Evolutionary conservation across 1,140 invertebrate species (phyloP), one percentile per base, ranked within the genome.

Genomic region (Ostrea denselamellosa): DNA sequence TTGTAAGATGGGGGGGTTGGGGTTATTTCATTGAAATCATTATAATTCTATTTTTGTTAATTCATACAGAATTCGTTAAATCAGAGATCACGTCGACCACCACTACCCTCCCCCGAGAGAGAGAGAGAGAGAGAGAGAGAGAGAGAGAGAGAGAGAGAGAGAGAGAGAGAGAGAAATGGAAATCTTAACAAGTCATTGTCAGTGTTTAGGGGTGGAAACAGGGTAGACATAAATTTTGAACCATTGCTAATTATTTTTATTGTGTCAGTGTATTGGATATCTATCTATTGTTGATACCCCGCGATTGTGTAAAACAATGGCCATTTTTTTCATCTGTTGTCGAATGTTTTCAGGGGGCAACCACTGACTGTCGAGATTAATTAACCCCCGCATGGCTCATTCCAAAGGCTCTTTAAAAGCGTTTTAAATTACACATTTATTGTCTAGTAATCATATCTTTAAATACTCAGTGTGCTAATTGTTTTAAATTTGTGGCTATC

Each of bases 391-490:
- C 25, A 77, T 28, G 28, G 68, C 14, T 22, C 68, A 77, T 9
- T 34, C 25, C 28, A 12, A 25, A 12, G 25, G 22, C 25, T 12
- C 68, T 77, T 77, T 77, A 28, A 77, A 77, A 34, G 8, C 9
- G 68, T 77, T 77, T 77, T 34, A 34, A 77, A 10, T 77, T 77
- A 77, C 68, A 77, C 56, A 62, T 62, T n/a, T 62, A 19, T 62
- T 62, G 56, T 62, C 17, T 62, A 0, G 56, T 62, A 62, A n/a
- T 19, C n/a, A 62, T 19, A 19, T 62, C n/a, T 62, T 62, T 62
- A n/a, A 62, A 62, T 19, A 62, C 56, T 19, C 17, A 5, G 56
- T 19, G 56, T n/a, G 56, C n/a, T 62, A 19, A 62, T 62, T 19
- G n/a, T 62, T 62, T 62, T 62, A 62, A 8, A 62, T 19, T 62